Conservation (phyloP, 1,140 invertebrate genomes). For the Dysdera silvatica region DNA sequence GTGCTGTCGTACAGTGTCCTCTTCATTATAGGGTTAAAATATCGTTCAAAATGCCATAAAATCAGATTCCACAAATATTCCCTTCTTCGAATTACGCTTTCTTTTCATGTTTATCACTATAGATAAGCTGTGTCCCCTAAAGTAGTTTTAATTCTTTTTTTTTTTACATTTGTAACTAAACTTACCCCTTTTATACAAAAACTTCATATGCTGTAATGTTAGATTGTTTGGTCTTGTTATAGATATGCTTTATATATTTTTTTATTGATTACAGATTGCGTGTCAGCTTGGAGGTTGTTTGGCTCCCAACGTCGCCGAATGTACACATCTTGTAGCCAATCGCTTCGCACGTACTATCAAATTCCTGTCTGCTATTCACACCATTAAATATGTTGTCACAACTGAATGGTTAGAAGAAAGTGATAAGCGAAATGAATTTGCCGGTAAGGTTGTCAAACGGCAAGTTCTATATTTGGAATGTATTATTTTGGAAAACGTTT, state of each 20-base stretch:
- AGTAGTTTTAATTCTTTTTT: too few species aligned
- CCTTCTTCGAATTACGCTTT: too few species aligned
- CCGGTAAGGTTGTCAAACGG: constrained; percentile 53
- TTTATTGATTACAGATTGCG: constrained; percentile 38
- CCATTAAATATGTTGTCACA: constrained; percentile 66
- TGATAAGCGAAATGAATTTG: constrained; percentile 61
- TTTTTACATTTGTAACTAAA: background rate
- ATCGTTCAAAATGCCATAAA: too few species aligned
- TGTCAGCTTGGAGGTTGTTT: constrained; percentile 68
- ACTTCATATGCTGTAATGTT: too few species aligned
- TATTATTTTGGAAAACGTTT: too few species aligned
- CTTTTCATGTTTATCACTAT: too few species aligned
- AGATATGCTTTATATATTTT: background rate
- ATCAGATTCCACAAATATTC: too few species aligned
- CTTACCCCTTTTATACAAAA: too few species aligned
- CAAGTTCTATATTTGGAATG: too few species aligned
- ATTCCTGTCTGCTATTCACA: constrained; percentile 68
- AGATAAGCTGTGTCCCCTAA: too few species aligned
- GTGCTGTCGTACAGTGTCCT: background rate
- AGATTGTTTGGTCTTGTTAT: too few species aligned
- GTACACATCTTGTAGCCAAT: constrained; percentile 78
- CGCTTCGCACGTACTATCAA: constrained; percentile 71
- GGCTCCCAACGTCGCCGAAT: constrained; percentile 55
- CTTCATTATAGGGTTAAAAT: too few species aligned
- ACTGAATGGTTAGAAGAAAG: constrained; percentile 77